These are phyloP conservation scores for Diorhabda sublineata DNA, from an alignment of 1,140 invertebrate species.

Conservation along the genomic window DNA sequence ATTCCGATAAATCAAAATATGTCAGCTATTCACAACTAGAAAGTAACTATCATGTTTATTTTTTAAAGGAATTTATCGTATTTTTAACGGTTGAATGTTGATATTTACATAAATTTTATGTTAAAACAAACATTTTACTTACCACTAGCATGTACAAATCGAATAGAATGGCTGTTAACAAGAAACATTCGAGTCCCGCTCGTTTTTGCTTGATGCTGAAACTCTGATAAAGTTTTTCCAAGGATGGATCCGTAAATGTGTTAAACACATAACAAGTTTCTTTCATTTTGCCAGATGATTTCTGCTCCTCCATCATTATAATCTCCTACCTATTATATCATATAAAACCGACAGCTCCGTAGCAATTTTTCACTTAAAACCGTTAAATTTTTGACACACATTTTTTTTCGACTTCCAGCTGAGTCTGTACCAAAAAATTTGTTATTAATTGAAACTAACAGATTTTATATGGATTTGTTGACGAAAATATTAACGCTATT, in stretches of 20 bases:
- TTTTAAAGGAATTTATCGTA: no score
- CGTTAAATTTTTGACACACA: neutral
- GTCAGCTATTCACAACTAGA: no score
- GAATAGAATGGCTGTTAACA: conserved; percentile 64
- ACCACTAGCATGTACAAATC: conserved; percentile 59
- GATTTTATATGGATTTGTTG: neutral
- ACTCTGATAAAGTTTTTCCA: conserved; percentile 71
- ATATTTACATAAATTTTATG: neutral
- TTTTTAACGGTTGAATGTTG: no score
- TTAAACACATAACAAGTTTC: conserved; percentile 39
- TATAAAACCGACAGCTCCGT: neutral
- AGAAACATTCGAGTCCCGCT: conserved; percentile 70
- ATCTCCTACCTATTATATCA: neutral
- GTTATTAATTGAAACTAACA: neutral
- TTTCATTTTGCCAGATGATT: conserved; percentile 34
- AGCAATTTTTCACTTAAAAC: neutral
- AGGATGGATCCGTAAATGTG: conserved; percentile 52
- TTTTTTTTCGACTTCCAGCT: neutral
- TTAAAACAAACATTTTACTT: conserved; percentile 15
- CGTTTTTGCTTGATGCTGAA: conserved; percentile 73
- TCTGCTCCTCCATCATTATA: conserved; percentile 28
- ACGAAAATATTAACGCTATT: neutral
- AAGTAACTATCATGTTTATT: no score
- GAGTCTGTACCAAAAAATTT: neutral
- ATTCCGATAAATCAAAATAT: no score